Percentiles rank a stretch among this genome's conserved stretches.
These are phyloP conservation scores for Melanargia galathea DNA, from an alignment of 2,888 invertebrate species.

Conservation along the genomic window DNA sequence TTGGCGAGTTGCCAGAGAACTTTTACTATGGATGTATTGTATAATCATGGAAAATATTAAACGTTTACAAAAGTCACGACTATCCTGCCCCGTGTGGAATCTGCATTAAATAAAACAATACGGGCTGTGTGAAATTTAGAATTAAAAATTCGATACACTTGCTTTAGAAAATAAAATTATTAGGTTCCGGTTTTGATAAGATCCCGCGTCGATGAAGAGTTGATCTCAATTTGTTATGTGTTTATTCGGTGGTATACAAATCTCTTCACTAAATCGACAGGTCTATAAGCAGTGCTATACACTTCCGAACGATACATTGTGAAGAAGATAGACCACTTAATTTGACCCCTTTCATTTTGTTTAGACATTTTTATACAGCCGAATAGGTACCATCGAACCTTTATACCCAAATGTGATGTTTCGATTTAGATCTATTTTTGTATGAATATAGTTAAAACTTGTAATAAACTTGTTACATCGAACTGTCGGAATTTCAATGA, in stretches of 20 bases:
- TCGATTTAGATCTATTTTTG: slow-evolving; percentile 15
- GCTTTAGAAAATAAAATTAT: background rate
- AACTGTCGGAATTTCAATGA: background rate
- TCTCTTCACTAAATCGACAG: background rate
- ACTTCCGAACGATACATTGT: background rate
- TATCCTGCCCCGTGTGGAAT: background rate
- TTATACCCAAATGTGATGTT: background rate
- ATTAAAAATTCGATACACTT: background rate
- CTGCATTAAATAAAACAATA: background rate
- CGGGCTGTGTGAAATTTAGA: slow-evolving; percentile 15
- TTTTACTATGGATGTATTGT: no score
- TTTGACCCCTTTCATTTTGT: no score
- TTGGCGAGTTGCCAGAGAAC: no score
- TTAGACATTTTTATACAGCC: no score
- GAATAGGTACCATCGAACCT: background rate
- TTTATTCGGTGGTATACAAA: background rate
- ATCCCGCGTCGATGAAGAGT: background rate
- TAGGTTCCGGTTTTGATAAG: background rate
- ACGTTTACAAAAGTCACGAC: background rate
- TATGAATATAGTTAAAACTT: slow-evolving; percentile 8
- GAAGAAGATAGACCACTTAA: background rate
- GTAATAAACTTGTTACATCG: slow-evolving; percentile 5
- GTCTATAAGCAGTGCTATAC: background rate
- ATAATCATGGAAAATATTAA: no score
- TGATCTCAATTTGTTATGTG: slow-evolving; percentile 10